Percentiles rank a stretch among this genome's conserved stretches.
Conservation (phyloP, 1,140 invertebrate species). For the Globodera rostochiensis region DNA sequence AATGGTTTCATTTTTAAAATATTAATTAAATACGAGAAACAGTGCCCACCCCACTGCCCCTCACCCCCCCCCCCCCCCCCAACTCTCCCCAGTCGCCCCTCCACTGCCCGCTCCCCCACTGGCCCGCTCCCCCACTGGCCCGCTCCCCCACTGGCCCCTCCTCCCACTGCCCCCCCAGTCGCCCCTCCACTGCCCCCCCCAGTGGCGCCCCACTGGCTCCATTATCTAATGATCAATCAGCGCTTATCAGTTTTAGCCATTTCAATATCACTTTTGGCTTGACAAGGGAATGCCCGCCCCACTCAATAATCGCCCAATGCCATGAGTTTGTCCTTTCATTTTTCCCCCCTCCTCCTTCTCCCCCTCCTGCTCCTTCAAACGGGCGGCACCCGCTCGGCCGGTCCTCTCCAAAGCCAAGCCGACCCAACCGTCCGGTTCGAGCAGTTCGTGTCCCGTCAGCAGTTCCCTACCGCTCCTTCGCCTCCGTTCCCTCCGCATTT, state of each 20-base stretch:
- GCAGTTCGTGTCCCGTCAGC: constrained; percentile 19
- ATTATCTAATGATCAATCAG: not conserved
- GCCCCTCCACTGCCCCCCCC: too few species aligned
- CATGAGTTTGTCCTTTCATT: not conserved
- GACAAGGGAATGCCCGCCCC: too few species aligned
- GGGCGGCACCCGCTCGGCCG: not conserved
- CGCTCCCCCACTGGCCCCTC: not conserved
- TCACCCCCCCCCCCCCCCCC: too few species aligned
- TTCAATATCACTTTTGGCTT: too few species aligned
- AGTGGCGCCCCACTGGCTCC: too few species aligned
- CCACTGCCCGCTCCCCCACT: not conserved
- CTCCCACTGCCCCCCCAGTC: not conserved
- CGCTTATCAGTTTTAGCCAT: too few species aligned
- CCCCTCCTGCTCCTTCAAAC: not conserved
- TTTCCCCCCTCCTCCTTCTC: not conserved
- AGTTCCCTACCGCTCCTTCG: not conserved
- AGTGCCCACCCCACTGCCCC: too few species aligned
- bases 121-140: too few species aligned
- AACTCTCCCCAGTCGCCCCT: not conserved
- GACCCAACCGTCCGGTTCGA: not conserved
- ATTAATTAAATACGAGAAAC: too few species aligned
- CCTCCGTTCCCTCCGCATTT: not conserved
- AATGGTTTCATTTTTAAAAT: too few species aligned
- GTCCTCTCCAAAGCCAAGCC: not conserved
- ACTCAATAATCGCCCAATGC: not conserved